These are phyloP conservation scores for Indicator maculatus DNA, from an alignment of 2,113 vertebrate genomes.

Conservation along the genomic window DNA sequence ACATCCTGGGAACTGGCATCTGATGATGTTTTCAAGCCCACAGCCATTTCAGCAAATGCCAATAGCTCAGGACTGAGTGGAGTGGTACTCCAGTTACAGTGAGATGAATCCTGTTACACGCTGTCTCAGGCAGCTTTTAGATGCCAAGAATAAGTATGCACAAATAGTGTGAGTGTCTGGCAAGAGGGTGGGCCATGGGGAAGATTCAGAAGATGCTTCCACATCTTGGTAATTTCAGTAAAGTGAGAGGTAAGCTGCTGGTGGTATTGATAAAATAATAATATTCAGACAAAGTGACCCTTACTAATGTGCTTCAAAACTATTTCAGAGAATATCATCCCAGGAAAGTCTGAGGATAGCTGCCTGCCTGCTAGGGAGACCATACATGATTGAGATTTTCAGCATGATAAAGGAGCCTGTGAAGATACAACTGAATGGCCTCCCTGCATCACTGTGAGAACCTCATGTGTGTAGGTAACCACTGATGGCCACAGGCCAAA, in stretches of 20 bases:
- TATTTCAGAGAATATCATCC: background rate
- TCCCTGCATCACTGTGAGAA: background rate
- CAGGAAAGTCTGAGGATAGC: background rate
- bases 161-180: background rate
- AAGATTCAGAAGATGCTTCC: background rate
- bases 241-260: background rate
- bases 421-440: background rate
- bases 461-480: background rate
- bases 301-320: background rate
- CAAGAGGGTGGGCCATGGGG: background rate
- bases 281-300: background rate
- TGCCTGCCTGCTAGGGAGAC: background rate
- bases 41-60: conserved; percentile 36
- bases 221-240: background rate
- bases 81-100: conserved; percentile 20
- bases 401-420: background rate
- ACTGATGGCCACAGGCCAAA: background rate
- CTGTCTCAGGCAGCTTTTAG: background rate
- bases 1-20: conserved; percentile 36
- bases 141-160: background rate
- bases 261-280: background rate
- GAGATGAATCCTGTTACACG: background rate
- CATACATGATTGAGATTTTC: background rate
- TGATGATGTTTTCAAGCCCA: background rate
- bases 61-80: background rate